Conservation (phyloP, 2,888 invertebrate species). For the Laspeyria flexula region DNA sequence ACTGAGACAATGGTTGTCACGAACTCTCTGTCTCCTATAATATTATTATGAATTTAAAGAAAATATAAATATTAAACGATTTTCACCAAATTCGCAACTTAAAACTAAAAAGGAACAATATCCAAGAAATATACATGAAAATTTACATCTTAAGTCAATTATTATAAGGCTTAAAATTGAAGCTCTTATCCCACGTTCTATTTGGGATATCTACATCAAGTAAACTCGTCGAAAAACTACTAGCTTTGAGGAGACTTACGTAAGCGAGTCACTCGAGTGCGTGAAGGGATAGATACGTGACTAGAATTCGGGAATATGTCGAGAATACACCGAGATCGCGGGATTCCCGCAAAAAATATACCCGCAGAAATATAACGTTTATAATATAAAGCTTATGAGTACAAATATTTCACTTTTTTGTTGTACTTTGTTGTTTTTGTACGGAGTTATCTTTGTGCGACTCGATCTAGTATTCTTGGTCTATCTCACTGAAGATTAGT, state of each 20-base stretch:
- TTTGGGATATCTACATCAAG: constrained; percentile 3
- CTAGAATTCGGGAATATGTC: constrained; percentile 2
- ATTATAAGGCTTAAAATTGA: too few species aligned
- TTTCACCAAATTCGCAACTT: too few species aligned
- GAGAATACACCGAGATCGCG: constrained; percentile 5
- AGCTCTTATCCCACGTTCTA: too few species aligned
- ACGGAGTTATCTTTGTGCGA: not conserved
- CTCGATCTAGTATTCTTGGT: not conserved
- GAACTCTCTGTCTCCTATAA: too few species aligned
- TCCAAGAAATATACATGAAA: too few species aligned
- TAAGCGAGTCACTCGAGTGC: constrained; percentile 14
- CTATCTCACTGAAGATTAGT: too few species aligned
- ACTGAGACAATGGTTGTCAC: too few species aligned
- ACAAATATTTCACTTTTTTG: constrained; percentile 14
- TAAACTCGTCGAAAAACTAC: constrained; percentile 6
- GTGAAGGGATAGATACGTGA: constrained; percentile 12
- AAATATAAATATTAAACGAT: too few species aligned
- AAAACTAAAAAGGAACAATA: too few species aligned
- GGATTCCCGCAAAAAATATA: constrained; percentile 11
- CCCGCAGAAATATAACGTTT: constrained; percentile 11
- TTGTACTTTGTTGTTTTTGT: constrained; percentile 2
- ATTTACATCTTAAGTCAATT: too few species aligned
- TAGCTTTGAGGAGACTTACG: constrained; percentile 9
- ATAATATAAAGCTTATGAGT: constrained; percentile 15
- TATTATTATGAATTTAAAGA: too few species aligned